phyloP scores from a whole-genome alignment of 2,113 vertebrate species.

The Enhydra lutris region DNA sequence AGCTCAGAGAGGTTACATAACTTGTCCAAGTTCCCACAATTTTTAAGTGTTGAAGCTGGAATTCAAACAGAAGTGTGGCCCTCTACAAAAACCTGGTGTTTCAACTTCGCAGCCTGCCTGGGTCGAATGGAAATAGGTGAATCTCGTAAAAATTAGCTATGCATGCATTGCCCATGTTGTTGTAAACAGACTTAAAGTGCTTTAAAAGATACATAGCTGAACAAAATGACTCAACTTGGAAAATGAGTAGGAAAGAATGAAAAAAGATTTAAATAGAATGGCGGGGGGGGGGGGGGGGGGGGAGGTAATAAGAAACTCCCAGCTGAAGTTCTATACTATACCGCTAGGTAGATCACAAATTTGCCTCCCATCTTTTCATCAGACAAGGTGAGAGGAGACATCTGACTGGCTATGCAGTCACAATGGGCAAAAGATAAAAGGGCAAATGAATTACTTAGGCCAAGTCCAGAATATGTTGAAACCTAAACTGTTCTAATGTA shows the following conservation, averaged over 20 bases:
- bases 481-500: background rate
- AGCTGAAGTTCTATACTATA: background rate
- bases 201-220: background rate
- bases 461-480: background rate
- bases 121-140: background rate
- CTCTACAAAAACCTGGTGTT: background rate
- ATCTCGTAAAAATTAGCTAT: background rate
- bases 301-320: background rate
- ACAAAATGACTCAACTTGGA: background rate
- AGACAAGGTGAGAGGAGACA: background rate
- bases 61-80: background rate
- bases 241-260: background rate
- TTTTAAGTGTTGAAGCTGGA: background rate
- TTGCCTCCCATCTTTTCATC: background rate
- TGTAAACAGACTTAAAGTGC: background rate
- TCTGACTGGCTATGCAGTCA: background rate
- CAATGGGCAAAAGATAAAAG: background rate
- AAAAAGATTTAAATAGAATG: background rate
- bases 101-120: background rate
- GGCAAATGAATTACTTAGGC: background rate
- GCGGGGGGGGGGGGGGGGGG: too few species aligned
- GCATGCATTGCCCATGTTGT: background rate
- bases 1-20: constrained; percentile 3
- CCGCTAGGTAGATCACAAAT: background rate
- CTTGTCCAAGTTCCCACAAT: background rate